phyloP scores from a whole-genome alignment of 2,113 vertebrate genomes.

The Gobius niger region DNA sequence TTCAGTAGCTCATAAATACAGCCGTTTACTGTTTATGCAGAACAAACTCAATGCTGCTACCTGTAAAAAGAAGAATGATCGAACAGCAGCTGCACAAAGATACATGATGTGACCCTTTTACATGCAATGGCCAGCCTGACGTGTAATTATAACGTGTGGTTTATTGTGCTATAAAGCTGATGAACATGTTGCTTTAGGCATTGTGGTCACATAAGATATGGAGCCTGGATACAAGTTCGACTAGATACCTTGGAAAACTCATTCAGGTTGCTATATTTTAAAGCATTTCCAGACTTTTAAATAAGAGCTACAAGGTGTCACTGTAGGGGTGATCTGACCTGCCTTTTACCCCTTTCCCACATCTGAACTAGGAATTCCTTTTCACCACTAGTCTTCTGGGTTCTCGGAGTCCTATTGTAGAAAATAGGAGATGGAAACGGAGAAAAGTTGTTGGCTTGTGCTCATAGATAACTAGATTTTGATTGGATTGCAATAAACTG shows the following conservation, averaged over 20 bases:
- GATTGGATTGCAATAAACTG: background rate
- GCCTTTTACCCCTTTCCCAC: too few relatives aligned
- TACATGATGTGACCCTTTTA: slow-evolving; percentile 4
- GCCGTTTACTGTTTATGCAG: background rate
- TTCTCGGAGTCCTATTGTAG: too few relatives aligned
- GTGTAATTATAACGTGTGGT: background rate
- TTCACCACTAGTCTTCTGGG: too few relatives aligned
- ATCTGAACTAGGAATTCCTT: too few relatives aligned
- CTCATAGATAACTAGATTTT: background rate
- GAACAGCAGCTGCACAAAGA: background rate
- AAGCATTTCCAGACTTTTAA: too few relatives aligned
- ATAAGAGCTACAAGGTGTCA: too few relatives aligned
- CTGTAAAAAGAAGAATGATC: background rate
- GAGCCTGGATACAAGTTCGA: too few relatives aligned
- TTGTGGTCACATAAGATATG: background rate
- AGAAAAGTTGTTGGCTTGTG: background rate
- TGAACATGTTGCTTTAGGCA: background rate
- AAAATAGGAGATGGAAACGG: too few relatives aligned
- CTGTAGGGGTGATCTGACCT: too few relatives aligned
- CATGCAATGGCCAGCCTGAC: background rate
- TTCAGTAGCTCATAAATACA: slow-evolving; percentile 10
- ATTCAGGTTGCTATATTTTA: too few relatives aligned
- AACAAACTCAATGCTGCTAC: background rate
- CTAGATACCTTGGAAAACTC: too few relatives aligned
- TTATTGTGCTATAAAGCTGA: background rate